Evolutionary conservation across 2,113 vertebrate species (phyloP).

Genomic region (Cavia porcellus): DNA sequence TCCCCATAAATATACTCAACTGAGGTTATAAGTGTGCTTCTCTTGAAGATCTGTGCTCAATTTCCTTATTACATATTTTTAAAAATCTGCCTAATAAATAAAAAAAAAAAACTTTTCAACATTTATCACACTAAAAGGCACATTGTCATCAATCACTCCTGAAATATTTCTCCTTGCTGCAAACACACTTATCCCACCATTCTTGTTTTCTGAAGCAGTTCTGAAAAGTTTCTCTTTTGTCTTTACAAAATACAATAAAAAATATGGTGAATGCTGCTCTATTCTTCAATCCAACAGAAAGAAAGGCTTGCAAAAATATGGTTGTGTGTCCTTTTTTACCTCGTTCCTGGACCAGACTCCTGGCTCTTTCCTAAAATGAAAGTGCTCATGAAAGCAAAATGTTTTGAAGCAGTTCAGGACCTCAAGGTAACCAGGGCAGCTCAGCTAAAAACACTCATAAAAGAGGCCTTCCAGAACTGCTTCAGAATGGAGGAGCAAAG

Average conservation of each 20-base stretch:
- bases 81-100: neutral
- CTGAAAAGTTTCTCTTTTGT: neutral
- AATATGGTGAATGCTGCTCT: neutral
- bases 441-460: neutral
- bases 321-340: neutral
- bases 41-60: neutral
- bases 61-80: neutral
- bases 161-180: neutral
- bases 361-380: neutral
- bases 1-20: neutral
- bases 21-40: neutral
- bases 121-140: neutral
- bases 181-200: neutral
- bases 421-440: neutral
- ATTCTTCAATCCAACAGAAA: neutral
- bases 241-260: neutral
- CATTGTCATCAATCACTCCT: neutral
- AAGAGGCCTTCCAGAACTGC: neutral
- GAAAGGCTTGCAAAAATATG: neutral
- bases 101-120: neutral
- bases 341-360: neutral
- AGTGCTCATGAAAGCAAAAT: neutral
- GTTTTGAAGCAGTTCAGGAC: neutral
- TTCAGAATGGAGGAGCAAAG: neutral
- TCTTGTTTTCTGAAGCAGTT: neutral